Conservation (phyloP, 2,888 invertebrate genomes). For the Tipula lateralis region DNA sequence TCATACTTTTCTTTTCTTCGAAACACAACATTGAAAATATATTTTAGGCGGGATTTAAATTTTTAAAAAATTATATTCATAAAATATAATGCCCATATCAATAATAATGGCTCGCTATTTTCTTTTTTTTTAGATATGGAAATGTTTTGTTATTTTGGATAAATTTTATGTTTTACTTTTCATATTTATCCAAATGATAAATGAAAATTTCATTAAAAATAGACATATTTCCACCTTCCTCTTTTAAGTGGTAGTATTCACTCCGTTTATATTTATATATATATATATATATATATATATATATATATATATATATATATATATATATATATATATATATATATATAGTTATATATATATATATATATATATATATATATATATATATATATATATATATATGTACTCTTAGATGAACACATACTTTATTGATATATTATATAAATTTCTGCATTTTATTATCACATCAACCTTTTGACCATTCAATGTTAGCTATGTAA, state of each 20-base stretch:
- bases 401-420: no score
- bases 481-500: neutral
- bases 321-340: neutral
- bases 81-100: neutral
- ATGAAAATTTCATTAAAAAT: neutral
- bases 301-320: neutral
- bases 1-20: neutral
- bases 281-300: neutral
- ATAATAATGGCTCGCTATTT: neutral
- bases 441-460: neutral
- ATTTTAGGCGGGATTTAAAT: neutral
- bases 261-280: neutral
- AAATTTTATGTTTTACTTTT: neutral
- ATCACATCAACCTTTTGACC: neutral
- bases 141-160: neutral
- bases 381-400: neutral
- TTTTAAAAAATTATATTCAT: neutral
- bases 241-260: neutral
- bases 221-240: neutral
- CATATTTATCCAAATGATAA: neutral
- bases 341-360: neutral
- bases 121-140: neutral
- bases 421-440: no score
- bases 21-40: neutral
- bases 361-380: neutral